Evolutionary conservation across 2,113 vertebrate genomes (phyloP), one percentile per base, ranked within the genome.

Genomic region (Procavia capensis): DNA sequence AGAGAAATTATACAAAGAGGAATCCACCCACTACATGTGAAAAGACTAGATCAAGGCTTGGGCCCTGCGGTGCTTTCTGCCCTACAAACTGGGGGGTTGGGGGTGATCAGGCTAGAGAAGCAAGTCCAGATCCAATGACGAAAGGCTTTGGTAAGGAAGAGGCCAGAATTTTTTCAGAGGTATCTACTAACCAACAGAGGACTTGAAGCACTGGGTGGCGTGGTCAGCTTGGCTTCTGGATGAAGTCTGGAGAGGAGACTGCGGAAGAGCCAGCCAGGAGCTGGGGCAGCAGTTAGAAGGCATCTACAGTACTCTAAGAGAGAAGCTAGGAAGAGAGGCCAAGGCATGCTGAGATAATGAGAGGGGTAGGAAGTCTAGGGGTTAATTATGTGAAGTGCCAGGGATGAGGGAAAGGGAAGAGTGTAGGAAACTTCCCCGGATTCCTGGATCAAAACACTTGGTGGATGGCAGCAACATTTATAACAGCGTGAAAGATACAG

Each of bases 381-480:
- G 36, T 14, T 83, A 59, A 39, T 81, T 78, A 47, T 41, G 27
- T 43, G 14, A 76, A 27, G 17, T 6, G 10, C 11, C 8, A 90
- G 24, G 57, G 36, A 19, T 9, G 9, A 9, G n/a, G 9, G 63
- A 61, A 64, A 57, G 24, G 11, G 36, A 2, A 13, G 85, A 74
- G 45, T 36, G 27, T 75, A 57, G 92, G 43, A 39, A 54, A 36
- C 47, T 34, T 76, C 34, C 29, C 29, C 20, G 8, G 25, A 27
- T 90, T 78, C 81, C 64, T 91, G 75, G 57, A 57, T 87, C 36
- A 66, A 82, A 85, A 82, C 31, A 34, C 41, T 86, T 91, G 36
- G 76, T 81, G 27, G 4, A 36, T 39, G 59, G 47, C 39, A 43
- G 54, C 66, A 88, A 45, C 19, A 45, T 76, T 76, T 95, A 63